Percentiles rank a stretch among this genome's conserved stretches.
Evolutionary conservation across 2,797 vertebrate species (phyloP).

Genomic region (Synanceia verrucosa): DNA sequence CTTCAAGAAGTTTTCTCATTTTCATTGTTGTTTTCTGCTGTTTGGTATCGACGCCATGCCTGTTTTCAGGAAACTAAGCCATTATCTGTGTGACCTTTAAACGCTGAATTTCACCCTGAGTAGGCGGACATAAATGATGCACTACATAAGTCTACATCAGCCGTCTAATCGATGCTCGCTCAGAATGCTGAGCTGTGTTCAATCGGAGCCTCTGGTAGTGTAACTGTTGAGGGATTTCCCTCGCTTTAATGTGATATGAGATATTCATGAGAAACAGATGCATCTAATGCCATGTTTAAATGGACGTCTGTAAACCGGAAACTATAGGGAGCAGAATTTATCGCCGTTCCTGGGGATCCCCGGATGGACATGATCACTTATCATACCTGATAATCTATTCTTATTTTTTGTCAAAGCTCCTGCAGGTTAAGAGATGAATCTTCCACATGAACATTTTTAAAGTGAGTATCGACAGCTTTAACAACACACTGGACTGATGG

Average conservation of each 20-base stretch:
- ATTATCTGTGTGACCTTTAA: conserved; percentile 50
- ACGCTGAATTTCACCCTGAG: conserved; percentile 13
- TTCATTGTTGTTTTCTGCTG: background rate
- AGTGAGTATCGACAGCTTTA: background rate
- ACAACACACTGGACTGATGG: background rate
- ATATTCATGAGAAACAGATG: conserved; percentile 51
- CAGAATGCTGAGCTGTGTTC: conserved; percentile 16
- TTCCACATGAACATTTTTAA: background rate
- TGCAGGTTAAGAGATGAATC: background rate
- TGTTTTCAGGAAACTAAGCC: conserved; percentile 2
- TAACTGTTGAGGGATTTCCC: conserved; percentile 40
- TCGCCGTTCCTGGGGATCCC: background rate
- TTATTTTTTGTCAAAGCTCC: conserved; percentile 3
- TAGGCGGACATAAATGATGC: conserved; percentile 44
- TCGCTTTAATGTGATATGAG: conserved; percentile 34
- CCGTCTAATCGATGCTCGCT: conserved; percentile 35
- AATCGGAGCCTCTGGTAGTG: background rate
- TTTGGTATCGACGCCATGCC: conserved; percentile 6
- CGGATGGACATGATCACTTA: background rate
- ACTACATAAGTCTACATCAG: conserved; percentile 31
- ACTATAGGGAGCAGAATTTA: conserved; percentile 12
- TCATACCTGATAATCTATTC: background rate
- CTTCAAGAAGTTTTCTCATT: background rate
- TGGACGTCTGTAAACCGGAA: conserved; percentile 6
- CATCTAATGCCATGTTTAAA: conserved; percentile 17